Base-by-base conservation (phyloP, 1,140 invertebrate genomes). In the Drosophila prosaltans region DNA sequence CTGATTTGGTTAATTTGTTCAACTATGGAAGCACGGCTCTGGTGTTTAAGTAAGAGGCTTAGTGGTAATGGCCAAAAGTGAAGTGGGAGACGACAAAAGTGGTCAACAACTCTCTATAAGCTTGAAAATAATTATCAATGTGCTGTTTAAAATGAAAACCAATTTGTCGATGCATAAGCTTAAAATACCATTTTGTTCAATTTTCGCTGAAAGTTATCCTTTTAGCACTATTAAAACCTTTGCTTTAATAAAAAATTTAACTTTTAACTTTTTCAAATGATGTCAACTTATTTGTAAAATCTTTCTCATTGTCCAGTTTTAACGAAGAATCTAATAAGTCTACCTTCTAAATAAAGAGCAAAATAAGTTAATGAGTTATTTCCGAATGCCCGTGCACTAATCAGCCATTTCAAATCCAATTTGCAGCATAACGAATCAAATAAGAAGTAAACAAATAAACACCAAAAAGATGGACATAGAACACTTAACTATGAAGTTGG, bases 31-130 rank as follows among this genome's bases (percentile, higher is more conserved):
- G 54, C 54, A 7, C 7, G 45, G 57, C 6, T 59, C 21, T 59
- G n/a, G 36, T 9, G 32, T 40, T 39, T 57, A 21, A 21, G 16
- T 76, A 76, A 76, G 74, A 76, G 74, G 74, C 66, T 76, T 77
- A 64, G 74, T 39, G 72, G 72, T 43, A 28, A 30, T 74, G 45
- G 54, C n/a, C 11, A 28, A 57, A n/a, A 57, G 28, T 7, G 28
- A 32, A 24, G 3, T 30, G 32, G 1, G 32, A 7, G 6, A 5
- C 1, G 32, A 6, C 6, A 1, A 36, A 36, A 7, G 32, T 8
- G n/a, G 7, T 1, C 48, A 28, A 28, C 32, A 3, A 16, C n/a
- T 16, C n/a, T 21, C 16, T 48, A 21, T 48, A 10, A 48, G 16
- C 43, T 48, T 48, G 26, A 51, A 51, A 51, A 21, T 26, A 26